A percentile compares a stretch with the other conserved stretches of the same genome.
Evolutionary conservation across 2,797 vertebrate genomes (phyloP).

Genomic region (Cossypha caffra): DNA sequence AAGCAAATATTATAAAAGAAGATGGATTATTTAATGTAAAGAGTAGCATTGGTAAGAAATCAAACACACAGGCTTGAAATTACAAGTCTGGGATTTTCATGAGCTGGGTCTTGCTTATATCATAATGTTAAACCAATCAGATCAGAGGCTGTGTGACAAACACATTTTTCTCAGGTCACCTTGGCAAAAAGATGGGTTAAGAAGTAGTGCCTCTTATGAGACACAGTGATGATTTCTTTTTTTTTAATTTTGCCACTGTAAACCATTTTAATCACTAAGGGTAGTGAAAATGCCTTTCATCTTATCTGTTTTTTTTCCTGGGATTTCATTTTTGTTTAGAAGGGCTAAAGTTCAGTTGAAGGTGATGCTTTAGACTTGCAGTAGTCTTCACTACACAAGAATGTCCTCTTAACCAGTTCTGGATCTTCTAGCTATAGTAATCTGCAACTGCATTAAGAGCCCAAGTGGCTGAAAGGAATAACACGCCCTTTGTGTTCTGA

Average conservation of each 20-base stretch:
- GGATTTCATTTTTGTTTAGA: not conserved
- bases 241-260: not conserved
- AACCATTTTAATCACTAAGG: not conserved
- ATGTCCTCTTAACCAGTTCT: not conserved
- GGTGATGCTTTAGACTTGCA: not conserved
- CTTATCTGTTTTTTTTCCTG: not conserved
- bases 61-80: not conserved
- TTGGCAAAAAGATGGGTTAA: not conserved
- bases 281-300: not conserved
- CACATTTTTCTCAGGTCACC: not conserved
- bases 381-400: not conserved
- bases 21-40: not conserved
- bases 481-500: not conserved
- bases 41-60: not conserved
- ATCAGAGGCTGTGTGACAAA: not conserved
- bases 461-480: not conserved
- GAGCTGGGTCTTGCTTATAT: not conserved
- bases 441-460: not conserved
- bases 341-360: not conserved
- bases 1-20: not conserved
- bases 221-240: not conserved
- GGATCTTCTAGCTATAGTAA: not conserved
- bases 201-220: not conserved
- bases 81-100: not conserved
- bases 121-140: not conserved